A percentile compares a stretch with the other conserved stretches of the same genome.
These are phyloP conservation scores for Rhabdomys dilectus DNA, from an alignment of 2,113 vertebrate genomes.

Conservation along the genomic window DNA sequence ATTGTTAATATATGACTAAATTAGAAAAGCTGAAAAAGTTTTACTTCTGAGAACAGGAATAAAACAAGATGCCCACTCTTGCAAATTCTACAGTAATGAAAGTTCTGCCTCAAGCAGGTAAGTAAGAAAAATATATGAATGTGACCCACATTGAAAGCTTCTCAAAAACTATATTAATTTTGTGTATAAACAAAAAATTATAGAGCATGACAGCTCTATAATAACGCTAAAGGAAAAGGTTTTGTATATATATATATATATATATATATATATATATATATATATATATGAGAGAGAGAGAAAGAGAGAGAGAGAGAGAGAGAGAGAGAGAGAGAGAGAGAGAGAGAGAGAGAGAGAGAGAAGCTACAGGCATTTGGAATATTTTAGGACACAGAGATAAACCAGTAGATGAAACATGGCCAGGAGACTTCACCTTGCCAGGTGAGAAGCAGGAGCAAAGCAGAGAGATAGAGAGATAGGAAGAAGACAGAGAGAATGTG, in stretches of 20 bases:
- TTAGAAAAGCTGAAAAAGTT: background rate
- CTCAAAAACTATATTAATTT: background rate
- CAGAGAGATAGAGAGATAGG: background rate
- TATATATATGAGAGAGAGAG: background rate
- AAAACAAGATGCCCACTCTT: background rate
- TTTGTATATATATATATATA: too few relatives aligned
- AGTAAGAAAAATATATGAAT: background rate
- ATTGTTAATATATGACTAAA: background rate
- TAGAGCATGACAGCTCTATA: background rate
- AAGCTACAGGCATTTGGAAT: background rate
- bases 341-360: background rate
- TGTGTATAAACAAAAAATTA: background rate
- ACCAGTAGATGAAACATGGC: background rate
- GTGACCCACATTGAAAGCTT: background rate
- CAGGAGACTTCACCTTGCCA: background rate
- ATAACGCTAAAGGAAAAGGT: background rate
- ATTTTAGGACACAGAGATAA: background rate
- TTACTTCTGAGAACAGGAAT: background rate
- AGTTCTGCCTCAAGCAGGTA: background rate
- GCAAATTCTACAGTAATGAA: background rate
- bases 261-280: too few relatives aligned
- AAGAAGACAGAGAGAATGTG: too few relatives aligned
- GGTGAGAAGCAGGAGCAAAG: background rate
- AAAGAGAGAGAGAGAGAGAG: background rate
- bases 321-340: too few relatives aligned